These are phyloP conservation scores for Apotomis turbidana DNA, from an alignment of 2,888 invertebrate genomes.

Conservation along the genomic window DNA sequence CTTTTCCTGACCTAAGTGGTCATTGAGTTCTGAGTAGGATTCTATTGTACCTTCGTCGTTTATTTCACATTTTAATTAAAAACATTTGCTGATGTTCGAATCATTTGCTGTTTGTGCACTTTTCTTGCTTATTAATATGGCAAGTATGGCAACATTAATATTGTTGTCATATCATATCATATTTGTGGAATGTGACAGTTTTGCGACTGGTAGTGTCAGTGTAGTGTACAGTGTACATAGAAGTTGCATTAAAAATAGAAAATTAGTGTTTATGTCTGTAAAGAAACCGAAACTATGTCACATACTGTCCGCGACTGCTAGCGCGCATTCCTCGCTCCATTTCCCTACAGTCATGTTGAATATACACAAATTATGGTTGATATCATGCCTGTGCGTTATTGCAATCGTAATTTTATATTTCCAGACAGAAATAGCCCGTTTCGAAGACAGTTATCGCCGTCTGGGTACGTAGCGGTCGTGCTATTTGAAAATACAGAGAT, in stretches of 20 bases:
- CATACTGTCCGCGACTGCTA: conserved; percentile 53
- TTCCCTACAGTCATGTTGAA: conserved; percentile 71
- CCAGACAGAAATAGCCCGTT: conserved; percentile 74
- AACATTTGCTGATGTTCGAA: too few relatives aligned
- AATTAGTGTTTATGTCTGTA: conserved; percentile 67
- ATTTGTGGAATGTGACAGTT: conserved; percentile 38
- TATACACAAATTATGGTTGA: conserved; percentile 76
- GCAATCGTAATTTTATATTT: conserved; percentile 76
- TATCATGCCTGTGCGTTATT: conserved; percentile 75
- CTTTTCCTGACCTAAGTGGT: too few relatives aligned
- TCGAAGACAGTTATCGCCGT: conserved; percentile 72
- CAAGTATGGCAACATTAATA: conserved; percentile 25
- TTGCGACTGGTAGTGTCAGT: conserved; percentile 30
- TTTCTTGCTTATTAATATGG: background rate
- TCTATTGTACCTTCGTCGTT: too few relatives aligned
- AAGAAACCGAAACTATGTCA: conserved; percentile 66
- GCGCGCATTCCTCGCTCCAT: conserved; percentile 56
- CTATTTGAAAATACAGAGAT: conserved; percentile 8
- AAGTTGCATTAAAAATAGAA: conserved; percentile 59
- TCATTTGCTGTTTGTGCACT: too few relatives aligned
- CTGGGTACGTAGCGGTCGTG: conserved; percentile 60
- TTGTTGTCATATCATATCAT: conserved; percentile 35
- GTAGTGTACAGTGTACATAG: conserved; percentile 34
- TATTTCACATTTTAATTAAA: too few relatives aligned
- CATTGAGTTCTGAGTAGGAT: too few relatives aligned